phyloP scores from a whole-genome alignment of 2,113 vertebrate species.

The Pycnonotus jocosus region DNA sequence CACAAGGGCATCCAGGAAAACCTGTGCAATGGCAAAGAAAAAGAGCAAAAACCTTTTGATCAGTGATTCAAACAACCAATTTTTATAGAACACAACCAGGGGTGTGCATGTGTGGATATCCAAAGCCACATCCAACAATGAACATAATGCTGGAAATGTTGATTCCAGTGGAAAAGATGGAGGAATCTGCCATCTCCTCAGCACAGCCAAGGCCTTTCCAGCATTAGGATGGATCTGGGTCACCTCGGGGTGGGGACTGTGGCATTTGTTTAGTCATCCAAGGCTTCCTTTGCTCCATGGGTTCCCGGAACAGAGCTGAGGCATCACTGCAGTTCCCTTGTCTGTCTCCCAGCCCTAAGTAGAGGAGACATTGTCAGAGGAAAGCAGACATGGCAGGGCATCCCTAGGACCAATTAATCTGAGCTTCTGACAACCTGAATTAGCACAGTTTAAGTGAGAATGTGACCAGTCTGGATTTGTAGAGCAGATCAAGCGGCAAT shows the following conservation, averaged over 20 bases:
- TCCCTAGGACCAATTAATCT: conserved; percentile 24
- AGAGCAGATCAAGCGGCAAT: background rate
- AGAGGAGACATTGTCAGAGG: background rate
- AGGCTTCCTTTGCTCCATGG: background rate
- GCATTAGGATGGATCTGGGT: background rate
- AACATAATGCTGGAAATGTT: background rate
- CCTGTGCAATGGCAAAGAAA: background rate
- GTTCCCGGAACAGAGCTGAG: background rate
- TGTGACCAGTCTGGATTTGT: background rate
- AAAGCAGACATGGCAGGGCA: background rate
- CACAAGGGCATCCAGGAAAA: background rate
- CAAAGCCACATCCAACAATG: background rate
- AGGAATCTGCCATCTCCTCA: background rate
- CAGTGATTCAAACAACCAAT: background rate
- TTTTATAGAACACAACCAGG: background rate
- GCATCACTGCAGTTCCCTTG: background rate
- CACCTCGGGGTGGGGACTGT: background rate
- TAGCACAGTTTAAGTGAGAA: conserved; percentile 8
- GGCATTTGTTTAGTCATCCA: conserved; percentile 3
- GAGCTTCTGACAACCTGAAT: conserved; percentile 38
- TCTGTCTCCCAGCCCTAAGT: background rate
- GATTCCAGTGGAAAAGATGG: background rate
- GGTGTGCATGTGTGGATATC: fast-evolving
- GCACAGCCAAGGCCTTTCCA: background rate
- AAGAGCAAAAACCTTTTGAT: background rate